phyloP scores from a whole-genome alignment of 2,797 vertebrate species.

The Meda fulgida region DNA sequence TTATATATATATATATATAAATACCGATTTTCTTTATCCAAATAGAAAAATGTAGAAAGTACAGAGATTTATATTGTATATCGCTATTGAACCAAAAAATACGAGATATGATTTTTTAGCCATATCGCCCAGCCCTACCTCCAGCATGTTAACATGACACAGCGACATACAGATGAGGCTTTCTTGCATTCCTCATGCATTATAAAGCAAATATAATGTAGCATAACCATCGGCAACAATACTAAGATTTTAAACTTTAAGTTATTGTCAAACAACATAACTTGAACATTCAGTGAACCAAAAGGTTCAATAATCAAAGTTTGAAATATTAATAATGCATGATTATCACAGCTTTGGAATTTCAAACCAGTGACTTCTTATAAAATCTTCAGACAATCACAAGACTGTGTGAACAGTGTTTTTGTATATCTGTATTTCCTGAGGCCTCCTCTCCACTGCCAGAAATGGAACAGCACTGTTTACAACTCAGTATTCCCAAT shows the following conservation, averaged over 20 bases:
- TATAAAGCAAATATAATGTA: background rate
- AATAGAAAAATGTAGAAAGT: too few species aligned
- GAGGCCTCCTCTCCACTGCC: background rate
- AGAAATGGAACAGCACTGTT: conserved; percentile 32
- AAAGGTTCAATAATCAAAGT: background rate
- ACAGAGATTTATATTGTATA: too few species aligned
- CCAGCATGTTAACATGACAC: background rate
- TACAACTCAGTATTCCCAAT: conserved; percentile 36
- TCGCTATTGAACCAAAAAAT: too few species aligned
- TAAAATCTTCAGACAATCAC: conserved; percentile 33
- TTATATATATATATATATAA: too few species aligned
- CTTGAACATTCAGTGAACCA: background rate
- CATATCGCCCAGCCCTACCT: too few species aligned
- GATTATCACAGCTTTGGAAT: conserved; percentile 1
- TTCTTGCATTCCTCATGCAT: background rate
- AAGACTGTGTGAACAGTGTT: conserved; percentile 36
- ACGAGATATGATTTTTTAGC: too few species aligned
- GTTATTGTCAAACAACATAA: background rate
- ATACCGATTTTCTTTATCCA: too few species aligned
- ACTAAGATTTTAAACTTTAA: background rate
- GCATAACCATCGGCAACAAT: background rate
- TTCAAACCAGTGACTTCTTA: conserved; percentile 10
- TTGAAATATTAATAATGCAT: background rate
- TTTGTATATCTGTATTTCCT: conserved; percentile 13
- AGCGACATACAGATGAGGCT: background rate